phyloP scores from a whole-genome alignment of 2,888 invertebrate species.

The Axea sp. region DNA sequence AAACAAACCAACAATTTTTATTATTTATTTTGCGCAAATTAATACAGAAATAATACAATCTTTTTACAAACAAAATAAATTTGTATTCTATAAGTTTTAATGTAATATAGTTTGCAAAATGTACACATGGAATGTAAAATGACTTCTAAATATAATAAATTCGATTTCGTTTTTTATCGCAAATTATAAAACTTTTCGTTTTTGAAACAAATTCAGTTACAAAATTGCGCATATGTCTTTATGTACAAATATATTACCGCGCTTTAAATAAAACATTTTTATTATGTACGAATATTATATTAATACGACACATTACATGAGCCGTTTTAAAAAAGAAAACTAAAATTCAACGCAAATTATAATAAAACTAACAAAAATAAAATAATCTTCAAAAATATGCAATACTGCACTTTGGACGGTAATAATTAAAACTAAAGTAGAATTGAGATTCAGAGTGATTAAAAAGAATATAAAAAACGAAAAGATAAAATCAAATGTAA shows the following conservation, averaged over 20 bases:
- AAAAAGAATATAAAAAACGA: conserved; percentile 60
- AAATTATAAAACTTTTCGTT: conserved; percentile 9
- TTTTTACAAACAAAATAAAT: conserved; percentile 31
- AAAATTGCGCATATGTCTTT: conserved; percentile 4
- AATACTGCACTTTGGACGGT: conserved; percentile 77
- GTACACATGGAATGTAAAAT: conserved; percentile 25
- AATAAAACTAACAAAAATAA: conserved; percentile 65
- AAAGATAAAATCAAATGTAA: conserved; percentile 11
- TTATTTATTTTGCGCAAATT: conserved; percentile 41
- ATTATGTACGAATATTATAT: conserved; percentile 18
- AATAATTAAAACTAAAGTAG: conserved; percentile 76
- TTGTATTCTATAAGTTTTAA: conserved; percentile 2
- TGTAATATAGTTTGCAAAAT: too few species aligned
- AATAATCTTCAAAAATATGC: conserved; percentile 67
- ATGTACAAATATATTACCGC: conserved; percentile 33
- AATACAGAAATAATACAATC: conserved; percentile 43
- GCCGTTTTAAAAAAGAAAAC: conserved; percentile 26
- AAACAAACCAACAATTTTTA: too few species aligned
- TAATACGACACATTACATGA: conserved; percentile 32
- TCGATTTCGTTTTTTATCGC: conserved; percentile 7
- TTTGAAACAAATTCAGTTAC: background rate
- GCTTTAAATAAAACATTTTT: conserved; percentile 22
- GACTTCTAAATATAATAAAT: conserved; percentile 23
- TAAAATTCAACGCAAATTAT: conserved; percentile 51
- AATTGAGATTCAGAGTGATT: conserved; percentile 54